A percentile compares a stretch with the other conserved stretches of the same genome.
Evolutionary conservation across 2,113 vertebrate genomes (phyloP).

Genomic region (Microcebus griseorufus): DNA sequence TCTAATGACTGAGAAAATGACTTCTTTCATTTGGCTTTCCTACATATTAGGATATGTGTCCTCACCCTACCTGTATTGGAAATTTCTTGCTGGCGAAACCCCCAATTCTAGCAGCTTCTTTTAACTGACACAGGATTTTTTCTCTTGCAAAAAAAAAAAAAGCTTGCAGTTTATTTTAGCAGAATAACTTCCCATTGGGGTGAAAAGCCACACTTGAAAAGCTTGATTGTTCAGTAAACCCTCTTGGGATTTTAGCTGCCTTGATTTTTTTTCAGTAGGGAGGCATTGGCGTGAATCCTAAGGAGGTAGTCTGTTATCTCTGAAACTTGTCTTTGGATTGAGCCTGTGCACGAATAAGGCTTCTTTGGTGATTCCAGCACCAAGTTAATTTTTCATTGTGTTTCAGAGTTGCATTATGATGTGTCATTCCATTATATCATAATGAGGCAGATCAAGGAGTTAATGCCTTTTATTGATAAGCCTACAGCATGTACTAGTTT

Average conservation of each 20-base stretch:
- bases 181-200: not conserved
- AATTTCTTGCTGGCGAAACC: not conserved
- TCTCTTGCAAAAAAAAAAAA: not conserved
- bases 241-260: conserved; percentile 37
- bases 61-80: conserved; percentile 23
- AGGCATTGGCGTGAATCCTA: conserved; percentile 11
- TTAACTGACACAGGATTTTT: conserved; percentile 34
- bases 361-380: not conserved
- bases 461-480: not conserved
- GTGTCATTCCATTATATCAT: not conserved
- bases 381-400: not conserved
- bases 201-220: conserved; percentile 22
- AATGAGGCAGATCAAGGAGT: not conserved
- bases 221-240: conserved; percentile 49
- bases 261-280: conserved; percentile 62
- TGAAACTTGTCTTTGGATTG: not conserved
- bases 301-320: conserved; percentile 28
- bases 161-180: not conserved
- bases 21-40: not conserved
- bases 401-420: not conserved
- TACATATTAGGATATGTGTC: not conserved
- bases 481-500: not conserved
- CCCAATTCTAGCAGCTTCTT: conserved; percentile 23
- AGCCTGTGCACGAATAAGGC: not conserved
- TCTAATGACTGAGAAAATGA: not conserved